Evolutionary conservation across 2,113 vertebrate genomes (phyloP), one percentile per base, ranked within the genome.

Genomic region (Podarcis raffonei): DNA sequence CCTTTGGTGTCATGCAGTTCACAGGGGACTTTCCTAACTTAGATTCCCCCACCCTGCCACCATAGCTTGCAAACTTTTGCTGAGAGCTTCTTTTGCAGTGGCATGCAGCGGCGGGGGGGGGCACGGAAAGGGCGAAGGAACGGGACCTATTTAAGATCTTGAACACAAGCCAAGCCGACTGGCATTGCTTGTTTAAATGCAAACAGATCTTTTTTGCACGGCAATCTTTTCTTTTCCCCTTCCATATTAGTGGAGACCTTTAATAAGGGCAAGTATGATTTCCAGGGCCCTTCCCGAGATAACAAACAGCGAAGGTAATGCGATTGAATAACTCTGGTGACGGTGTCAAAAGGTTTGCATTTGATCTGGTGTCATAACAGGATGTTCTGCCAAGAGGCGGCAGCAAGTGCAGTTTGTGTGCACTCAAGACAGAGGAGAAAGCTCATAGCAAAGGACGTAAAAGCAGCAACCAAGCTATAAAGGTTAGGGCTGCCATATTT

Each of bases 341-440:
- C 13, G 18, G 13, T 22, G 22, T 74, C 83, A 59, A 84, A 68
- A 4, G 85, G 88, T 74, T 87, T 87, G 87, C 83, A 85, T 92
- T 77, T 81, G 77, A 71, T 90, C 87, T 83, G 53, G 9, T 94
- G 39, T 93, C 89, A 37, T 94, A 88, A 94, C 94, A 89, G 4
- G 18, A 88, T 90, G 92, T 94, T 90, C 94, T 94, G 92, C 90
- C 95, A 95, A 86, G 86, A 9, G n/a, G 90, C 77, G 83, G 37
- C 12, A 78, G 35, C 94, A 89, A 91, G 87, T 84, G 59, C 87
- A 90, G 1, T 30, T 72, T 62, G 57, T 5, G 57, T 18, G 72
- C 32, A 37, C 84, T 53, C n/a, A 89, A 48, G 32, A 65, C 72
- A 93, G 83, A 90, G 76, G 80, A 83, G 76, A 80, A 93, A 90